Conservation (phyloP, 2,888 invertebrate species). For the Biston betularia region DNA sequence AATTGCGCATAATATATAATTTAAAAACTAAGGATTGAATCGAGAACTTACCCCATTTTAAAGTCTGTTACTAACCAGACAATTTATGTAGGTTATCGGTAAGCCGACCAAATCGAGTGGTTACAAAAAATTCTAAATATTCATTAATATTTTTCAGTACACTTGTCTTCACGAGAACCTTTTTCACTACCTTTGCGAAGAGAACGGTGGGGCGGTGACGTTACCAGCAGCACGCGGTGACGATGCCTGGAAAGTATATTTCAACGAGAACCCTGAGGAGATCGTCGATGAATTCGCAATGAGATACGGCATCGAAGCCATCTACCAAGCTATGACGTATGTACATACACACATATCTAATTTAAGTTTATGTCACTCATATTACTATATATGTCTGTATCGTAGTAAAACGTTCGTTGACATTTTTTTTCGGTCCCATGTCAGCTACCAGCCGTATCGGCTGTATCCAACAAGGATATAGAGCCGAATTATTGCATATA, state of each 20-base stretch:
- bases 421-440: too few relatives aligned
- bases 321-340: constrained; percentile 99
- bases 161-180: constrained; percentile 99
- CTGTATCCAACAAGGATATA: too few relatives aligned
- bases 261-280: constrained; percentile 98
- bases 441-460: too few relatives aligned
- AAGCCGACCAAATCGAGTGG: too few relatives aligned
- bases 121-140: background rate
- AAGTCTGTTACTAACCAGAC: too few relatives aligned
- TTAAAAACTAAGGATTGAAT: too few relatives aligned
- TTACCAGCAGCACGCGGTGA: constrained; percentile 98
- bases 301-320: constrained; percentile 99
- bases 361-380: background rate
- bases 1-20: too few relatives aligned
- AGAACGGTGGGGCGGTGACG: constrained; percentile 95
- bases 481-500: too few relatives aligned
- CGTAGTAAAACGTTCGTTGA: too few relatives aligned
- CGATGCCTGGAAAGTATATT: constrained; percentile 99
- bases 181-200: constrained; percentile 99
- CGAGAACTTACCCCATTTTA: too few relatives aligned
- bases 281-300: constrained; percentile 99
- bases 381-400: too few relatives aligned
- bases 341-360: constrained; percentile 88
- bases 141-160: constrained; percentile 84
- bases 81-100: too few relatives aligned